Percentiles rank a stretch among this genome's conserved stretches.
phyloP scores from a whole-genome alignment of 2,797 vertebrate genomes.

The Loris lydekkerianus region DNA sequence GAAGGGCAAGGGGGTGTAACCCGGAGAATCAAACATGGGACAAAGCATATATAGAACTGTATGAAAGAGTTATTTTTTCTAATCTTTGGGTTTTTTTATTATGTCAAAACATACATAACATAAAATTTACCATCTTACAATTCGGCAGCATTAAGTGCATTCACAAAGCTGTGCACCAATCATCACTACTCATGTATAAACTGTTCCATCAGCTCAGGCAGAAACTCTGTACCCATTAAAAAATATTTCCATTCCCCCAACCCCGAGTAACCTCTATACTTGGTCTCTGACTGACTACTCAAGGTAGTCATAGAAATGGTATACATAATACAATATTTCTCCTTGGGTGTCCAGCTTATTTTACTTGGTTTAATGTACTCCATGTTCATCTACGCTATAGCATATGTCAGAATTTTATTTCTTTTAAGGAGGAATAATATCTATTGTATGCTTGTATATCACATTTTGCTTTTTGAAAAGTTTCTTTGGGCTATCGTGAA shows the following conservation, averaged over 20 bases:
- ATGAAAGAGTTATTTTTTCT: not conserved
- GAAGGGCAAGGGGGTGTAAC: not conserved
- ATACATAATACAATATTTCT: not conserved
- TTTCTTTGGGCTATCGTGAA: not conserved
- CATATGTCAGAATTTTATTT: not conserved
- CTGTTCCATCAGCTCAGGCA: not conserved
- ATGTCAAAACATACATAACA: not conserved
- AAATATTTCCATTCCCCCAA: not conserved
- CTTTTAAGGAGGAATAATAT: not conserved
- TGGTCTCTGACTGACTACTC: not conserved
- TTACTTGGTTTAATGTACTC: not conserved
- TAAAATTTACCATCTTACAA: not conserved
- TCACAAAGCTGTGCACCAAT: not conserved
- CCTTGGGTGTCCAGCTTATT: not conserved
- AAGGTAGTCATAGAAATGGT: not conserved
- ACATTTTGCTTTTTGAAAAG: not conserved
- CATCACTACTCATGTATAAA: not conserved
- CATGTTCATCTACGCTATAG: not conserved
- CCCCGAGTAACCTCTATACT: not conserved
- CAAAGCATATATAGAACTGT: not conserved
- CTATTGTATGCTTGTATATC: too few species aligned
- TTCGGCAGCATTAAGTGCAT: not conserved
- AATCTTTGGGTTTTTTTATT: not conserved
- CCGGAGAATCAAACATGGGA: not conserved
- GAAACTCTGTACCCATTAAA: slow-evolving; percentile 19